phyloP scores from a whole-genome alignment of 2,888 invertebrate species.

The Euspilapteryx auroguttella region DNA sequence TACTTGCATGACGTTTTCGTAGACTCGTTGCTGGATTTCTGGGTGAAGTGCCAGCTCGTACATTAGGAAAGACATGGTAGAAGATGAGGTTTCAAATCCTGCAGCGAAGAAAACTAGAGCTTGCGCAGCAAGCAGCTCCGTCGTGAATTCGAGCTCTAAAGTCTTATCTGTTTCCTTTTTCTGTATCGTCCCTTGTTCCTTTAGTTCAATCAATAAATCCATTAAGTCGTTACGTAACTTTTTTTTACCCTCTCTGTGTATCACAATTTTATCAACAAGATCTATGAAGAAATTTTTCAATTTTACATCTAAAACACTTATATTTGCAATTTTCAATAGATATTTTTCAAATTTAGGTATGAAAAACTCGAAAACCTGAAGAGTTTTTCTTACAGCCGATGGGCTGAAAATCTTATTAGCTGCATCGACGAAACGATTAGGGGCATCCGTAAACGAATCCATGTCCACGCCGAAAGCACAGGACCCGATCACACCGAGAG shows the following conservation, averaged over 20 bases:
- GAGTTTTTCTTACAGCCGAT: not conserved
- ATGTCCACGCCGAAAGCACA: constrained; percentile 5
- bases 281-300: constrained; percentile 6
- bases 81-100: constrained; percentile 50
- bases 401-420: constrained; percentile 2
- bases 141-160: constrained; percentile 14
- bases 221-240: constrained; percentile 9
- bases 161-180: not conserved
- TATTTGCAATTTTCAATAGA: constrained; percentile 2
- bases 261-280: constrained; percentile 8
- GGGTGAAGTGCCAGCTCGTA: constrained; percentile 30
- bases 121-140: constrained; percentile 21
- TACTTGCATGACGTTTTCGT: constrained; percentile 24
- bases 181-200: constrained; percentile 3
- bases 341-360: too few species aligned
- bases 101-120: constrained; percentile 39
- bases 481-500: constrained; percentile 4
- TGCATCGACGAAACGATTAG: constrained; percentile 5
- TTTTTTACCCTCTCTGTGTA: constrained; percentile 5
- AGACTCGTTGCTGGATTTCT: constrained; percentile 21
- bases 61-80: constrained; percentile 30
- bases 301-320: not conserved
- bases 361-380: constrained; percentile 1
- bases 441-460: constrained; percentile 6
- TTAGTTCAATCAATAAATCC: constrained; percentile 9